Evolutionary conservation across 1,140 invertebrate genomes (phyloP).

Genomic region (Formica selysi): DNA sequence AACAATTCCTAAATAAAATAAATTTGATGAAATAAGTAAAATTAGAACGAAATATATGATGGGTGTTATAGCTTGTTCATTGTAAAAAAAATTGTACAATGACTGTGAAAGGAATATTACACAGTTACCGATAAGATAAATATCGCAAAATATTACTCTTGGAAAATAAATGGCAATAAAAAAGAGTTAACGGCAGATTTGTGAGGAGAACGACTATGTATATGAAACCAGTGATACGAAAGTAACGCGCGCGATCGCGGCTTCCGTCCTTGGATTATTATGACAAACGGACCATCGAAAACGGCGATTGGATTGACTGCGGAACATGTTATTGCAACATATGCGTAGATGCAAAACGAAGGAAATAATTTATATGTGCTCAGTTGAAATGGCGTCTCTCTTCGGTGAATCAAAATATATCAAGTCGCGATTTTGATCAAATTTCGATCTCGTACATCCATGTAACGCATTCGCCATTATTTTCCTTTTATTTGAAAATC

Average conservation of each 20-base stretch:
- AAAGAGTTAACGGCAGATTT: conserved; percentile 28
- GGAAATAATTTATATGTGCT: conserved; percentile 58
- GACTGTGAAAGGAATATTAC: conserved; percentile 19
- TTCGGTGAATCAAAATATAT: conserved; percentile 53
- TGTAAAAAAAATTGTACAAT: not conserved
- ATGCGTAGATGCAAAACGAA: conserved; percentile 58
- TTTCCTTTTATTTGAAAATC: conserved; percentile 13
- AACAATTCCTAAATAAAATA: not conserved
- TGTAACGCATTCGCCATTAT: conserved; percentile 19
- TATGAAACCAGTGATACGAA: conserved; percentile 49
- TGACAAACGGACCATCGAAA: conserved; percentile 63
- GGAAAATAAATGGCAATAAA: conserved; percentile 30
- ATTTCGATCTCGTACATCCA: conserved; percentile 10
- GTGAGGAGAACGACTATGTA: not conserved
- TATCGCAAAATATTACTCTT: conserved; percentile 44
- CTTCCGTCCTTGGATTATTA: conserved; percentile 56
- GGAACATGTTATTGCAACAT: conserved; percentile 45
- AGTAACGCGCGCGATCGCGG: conserved; percentile 26
- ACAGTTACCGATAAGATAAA: conserved; percentile 35
- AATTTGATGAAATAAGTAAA: not conserved
- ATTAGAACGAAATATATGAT: not conserved
- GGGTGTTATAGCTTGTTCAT: not conserved
- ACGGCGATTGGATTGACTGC: conserved; percentile 54
- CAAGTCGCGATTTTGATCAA: conserved; percentile 54
- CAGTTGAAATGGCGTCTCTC: conserved; percentile 46